Percentiles rank a stretch among this genome's conserved stretches.
Conservation (phyloP, 2,888 invertebrate species). For the Cabera pusaria region DNA sequence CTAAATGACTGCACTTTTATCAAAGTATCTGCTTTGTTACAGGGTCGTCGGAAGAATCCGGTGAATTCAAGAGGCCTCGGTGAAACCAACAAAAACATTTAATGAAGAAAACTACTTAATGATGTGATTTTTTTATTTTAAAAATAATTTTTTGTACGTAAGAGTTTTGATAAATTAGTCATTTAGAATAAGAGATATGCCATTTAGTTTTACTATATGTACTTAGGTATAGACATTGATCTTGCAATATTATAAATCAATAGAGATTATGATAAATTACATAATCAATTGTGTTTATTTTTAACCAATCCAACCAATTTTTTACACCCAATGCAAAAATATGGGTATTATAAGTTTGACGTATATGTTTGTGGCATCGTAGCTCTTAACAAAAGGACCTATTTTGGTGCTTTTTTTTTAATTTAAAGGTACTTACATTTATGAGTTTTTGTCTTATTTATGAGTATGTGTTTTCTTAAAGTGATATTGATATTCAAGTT, state of each 20-base stretch:
- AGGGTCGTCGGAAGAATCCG: constrained; percentile 78
- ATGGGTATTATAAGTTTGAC: too few relatives aligned
- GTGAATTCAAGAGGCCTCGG: constrained; percentile 74
- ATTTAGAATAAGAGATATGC: constrained; percentile 66
- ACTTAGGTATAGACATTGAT: constrained; percentile 41
- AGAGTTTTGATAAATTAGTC: constrained; percentile 68
- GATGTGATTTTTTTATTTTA: constrained; percentile 72
- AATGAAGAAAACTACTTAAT: constrained; percentile 59
- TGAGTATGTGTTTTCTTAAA: too few relatives aligned
- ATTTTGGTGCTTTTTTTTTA: too few relatives aligned
- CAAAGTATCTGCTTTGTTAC: constrained; percentile 31
- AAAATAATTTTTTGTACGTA: constrained; percentile 34
- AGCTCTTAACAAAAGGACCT: too few relatives aligned
- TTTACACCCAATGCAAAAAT: too few relatives aligned
- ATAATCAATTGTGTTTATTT: constrained; percentile 24
- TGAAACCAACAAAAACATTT: constrained; percentile 43
- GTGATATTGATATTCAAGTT: too few relatives aligned
- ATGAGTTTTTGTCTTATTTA: too few relatives aligned
- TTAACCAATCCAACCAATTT: too few relatives aligned
- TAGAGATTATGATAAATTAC: constrained; percentile 35
- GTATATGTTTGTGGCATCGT: too few relatives aligned
- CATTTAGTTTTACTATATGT: constrained; percentile 45
- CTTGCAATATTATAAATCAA: constrained; percentile 53
- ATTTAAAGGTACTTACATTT: too few relatives aligned
- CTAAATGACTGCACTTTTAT: too few relatives aligned